Percentiles rank a stretch among this genome's conserved stretches.
phyloP scores from a whole-genome alignment of 2,797 vertebrate species.

The Rhodeus uyekii region DNA sequence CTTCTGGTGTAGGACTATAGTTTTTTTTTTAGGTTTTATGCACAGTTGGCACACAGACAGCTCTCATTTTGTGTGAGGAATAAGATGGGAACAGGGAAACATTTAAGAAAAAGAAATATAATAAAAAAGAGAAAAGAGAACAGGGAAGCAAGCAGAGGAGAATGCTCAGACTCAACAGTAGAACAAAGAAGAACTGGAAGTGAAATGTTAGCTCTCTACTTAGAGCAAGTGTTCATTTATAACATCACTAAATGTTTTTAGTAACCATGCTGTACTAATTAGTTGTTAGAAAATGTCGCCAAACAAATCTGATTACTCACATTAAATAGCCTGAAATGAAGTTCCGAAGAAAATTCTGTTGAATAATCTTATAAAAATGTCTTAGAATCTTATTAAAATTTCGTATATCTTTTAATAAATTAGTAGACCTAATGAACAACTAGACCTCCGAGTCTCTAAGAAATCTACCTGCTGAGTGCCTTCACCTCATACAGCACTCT shows the following conservation, averaged over 20 bases:
- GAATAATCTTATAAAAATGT: neutral
- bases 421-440: neutral
- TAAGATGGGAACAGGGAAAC: neutral
- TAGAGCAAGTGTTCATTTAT: neutral
- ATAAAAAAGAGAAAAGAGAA: slow-evolving; percentile 48
- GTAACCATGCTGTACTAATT: neutral
- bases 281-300: neutral
- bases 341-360: neutral
- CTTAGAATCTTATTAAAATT: neutral
- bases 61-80: slow-evolving; percentile 13
- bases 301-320: neutral
- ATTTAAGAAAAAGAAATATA: neutral
- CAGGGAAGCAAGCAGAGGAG: neutral
- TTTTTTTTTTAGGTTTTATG: slow-evolving; percentile 41
- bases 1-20: neutral
- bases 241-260: neutral
- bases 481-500: slow-evolving; percentile 16
- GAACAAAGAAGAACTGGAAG: slow-evolving; percentile 61
- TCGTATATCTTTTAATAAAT: neutral
- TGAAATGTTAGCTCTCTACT: slow-evolving; percentile 54
- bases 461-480: neutral
- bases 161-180: slow-evolving; percentile 6
- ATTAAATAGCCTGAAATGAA: neutral
- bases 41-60: slow-evolving; percentile 22
- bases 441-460: neutral